Base-by-base conservation (phyloP, 2,888 invertebrate genomes). In the Drosophila falleni region DNA sequence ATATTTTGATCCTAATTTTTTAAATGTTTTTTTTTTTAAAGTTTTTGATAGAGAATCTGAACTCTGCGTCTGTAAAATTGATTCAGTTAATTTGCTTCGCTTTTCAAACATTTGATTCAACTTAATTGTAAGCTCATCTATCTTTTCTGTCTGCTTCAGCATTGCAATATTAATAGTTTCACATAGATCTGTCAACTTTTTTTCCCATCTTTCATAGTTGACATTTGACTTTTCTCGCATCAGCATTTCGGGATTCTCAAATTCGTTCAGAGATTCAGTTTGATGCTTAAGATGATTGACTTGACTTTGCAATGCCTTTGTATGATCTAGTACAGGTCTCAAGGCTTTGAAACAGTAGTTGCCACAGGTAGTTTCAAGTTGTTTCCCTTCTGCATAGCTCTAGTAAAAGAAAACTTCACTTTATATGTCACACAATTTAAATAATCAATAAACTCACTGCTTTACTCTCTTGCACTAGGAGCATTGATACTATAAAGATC, bases 1-100 rank as follows among this genome's bases (percentile, higher is more conserved):
- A 39, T 41, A 60, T 33, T 60, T 66, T 11, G 46, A 51, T 1
- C 64, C 64, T 2, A 65, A 41, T 47, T 60, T 60, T 5, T 13
- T 3, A 5, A 50, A 50, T 10, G 16, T 2, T 19, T 19, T n/a
- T n/a, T n/a, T n/a, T n/a, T n/a, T n/a, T n/a, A n/a, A n/a, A n/a
- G n/a, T n/a, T n/a, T n/a, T n/a, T n/a, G n/a, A n/a, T n/a, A n/a
- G n/a, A n/a, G n/a, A n/a, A n/a, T n/a, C n/a, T n/a, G n/a, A n/a
- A n/a, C n/a, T n/a, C n/a, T n/a, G n/a, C n/a, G n/a, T 26, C 26
- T 19, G 19, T 2, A 19, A 19, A 26, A 26, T 2, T 1, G 4
- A 5, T 5, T 26, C 26, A 26, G 26, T 26, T 26, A 26, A 2
- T 26, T 26, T 26, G 5, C 26, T 26, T 26, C 4, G 3, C 2